Percentiles rank a stretch among this genome's conserved stretches.
Evolutionary conservation across 2,888 invertebrate species (phyloP).

Genomic region (Scrobipalpa costella): DNA sequence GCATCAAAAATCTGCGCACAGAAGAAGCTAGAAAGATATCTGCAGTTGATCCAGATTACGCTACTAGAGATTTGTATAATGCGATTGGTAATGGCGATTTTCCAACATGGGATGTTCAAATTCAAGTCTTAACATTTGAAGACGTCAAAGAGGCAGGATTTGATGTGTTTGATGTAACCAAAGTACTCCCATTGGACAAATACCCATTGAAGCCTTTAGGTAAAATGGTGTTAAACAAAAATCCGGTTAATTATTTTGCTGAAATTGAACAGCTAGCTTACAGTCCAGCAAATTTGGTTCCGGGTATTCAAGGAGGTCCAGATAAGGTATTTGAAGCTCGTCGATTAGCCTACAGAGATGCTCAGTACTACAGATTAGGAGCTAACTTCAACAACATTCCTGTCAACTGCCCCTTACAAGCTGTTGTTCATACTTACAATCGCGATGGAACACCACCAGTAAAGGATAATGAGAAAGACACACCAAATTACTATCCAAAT

Average conservation of each 20-base stretch:
- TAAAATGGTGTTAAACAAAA: constrained; percentile 88
- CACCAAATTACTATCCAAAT: constrained; percentile 96
- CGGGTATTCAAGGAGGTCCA: constrained; percentile 92
- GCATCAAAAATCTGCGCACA: constrained; percentile 86
- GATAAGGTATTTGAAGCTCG: constrained; percentile 93
- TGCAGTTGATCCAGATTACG: constrained; percentile 90
- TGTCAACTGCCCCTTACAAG: constrained; percentile 92
- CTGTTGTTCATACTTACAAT: constrained; percentile 82
- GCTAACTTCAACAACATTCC: constrained; percentile 93
- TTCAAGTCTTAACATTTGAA: constrained; percentile 90
- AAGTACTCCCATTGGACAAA: constrained; percentile 87
- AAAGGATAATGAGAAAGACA: constrained; percentile 87
- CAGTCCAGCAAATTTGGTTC: constrained; percentile 90
- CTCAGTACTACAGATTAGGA: constrained; percentile 90
- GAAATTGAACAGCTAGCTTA: constrained; percentile 95
- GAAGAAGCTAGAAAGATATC: constrained; percentile 84
- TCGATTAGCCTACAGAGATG: constrained; percentile 90
- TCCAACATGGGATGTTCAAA: constrained; percentile 88
- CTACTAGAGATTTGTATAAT: constrained; percentile 91
- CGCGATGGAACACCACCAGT: constrained; percentile 89
- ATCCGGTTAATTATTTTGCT: constrained; percentile 92
- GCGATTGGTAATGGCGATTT: constrained; percentile 87
- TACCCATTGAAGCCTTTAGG: constrained; percentile 92
- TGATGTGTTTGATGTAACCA: constrained; percentile 95
- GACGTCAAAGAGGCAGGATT: constrained; percentile 88